Base-by-base conservation (phyloP, 2,797 vertebrate genomes). In the Myotis vivesi region DNA sequence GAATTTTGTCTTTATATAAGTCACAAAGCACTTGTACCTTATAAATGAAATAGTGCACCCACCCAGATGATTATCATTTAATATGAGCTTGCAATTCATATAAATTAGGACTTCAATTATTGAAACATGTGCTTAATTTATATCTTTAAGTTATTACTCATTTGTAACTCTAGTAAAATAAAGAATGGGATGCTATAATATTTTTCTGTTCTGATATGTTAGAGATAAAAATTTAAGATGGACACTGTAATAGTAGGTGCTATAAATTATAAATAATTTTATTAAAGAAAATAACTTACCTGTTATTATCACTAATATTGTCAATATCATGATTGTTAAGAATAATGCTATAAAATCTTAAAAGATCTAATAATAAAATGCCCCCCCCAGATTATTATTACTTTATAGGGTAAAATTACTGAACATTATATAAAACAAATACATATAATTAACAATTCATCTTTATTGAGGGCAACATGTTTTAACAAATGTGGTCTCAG, bases 1-100 rank as follows among this genome's bases (percentile, higher is more conserved):
- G 38, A 95, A 91, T 95, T 95, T 79, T 92, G 51, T 49, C 33
- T 91, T 93, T 81, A 93, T 62, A 91, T 91, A 94, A 92, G 84
- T 95, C 92, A 8, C 44, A 88, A 93, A 85, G 57, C 51, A 81
- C 38, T 90, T 86, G 5, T 3, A n/a, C 16, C 89, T 91, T 86
- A 86, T 88, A 72, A 91, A 82, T 94, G 86, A 95, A 96, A 95
- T 92, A 75, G 19, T 19, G 6, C 25, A 91, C 53, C 23, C 66
- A 92, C 38, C 46, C 38, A 89, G 66, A 79, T 75, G 88, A 89
- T 91, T 92, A 89, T 93, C 62, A 87, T 89, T 92, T 94, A 90
- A 88, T 72, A 86, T 69, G 51, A 69, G 22, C 13, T 66, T 66
- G 5, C 30, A 71, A 68, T 12, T 92, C 66, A 87, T 28, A 25